Evolutionary conservation across 2,797 vertebrate species (phyloP).

Genomic region (Acanthurus lineatus): DNA sequence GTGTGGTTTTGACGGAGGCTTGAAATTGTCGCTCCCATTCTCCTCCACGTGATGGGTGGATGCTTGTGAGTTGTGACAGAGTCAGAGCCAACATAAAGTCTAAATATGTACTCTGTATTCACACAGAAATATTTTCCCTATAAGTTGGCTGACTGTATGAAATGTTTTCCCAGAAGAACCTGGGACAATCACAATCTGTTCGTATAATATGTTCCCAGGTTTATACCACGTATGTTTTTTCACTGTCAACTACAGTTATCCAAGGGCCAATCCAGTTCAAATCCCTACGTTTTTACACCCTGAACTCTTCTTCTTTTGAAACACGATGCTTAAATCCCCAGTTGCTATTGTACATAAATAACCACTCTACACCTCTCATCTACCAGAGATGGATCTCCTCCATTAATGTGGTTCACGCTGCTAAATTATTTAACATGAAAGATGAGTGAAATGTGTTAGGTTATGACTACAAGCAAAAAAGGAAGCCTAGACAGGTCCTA

Average conservation of each 20-base stretch:
- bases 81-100: constrained; percentile 3
- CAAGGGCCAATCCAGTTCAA: constrained; percentile 19
- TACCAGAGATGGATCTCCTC: constrained; percentile 66
- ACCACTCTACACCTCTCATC: constrained; percentile 74
- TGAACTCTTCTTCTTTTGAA: constrained; percentile 68
- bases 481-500: constrained; percentile 53
- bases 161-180: constrained; percentile 9
- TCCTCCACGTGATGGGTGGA: neutral
- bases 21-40: neutral
- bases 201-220: constrained; percentile 7
- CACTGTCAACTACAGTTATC: constrained; percentile 17
- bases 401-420: constrained; percentile 82
- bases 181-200: constrained; percentile 30
- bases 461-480: constrained; percentile 76
- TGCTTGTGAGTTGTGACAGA: neutral
- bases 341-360: constrained; percentile 78
- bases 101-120: neutral
- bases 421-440: constrained; percentile 81
- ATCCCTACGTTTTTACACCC: constrained; percentile 5
- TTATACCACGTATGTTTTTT: neutral
- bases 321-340: constrained; percentile 59
- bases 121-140: constrained; percentile 11
- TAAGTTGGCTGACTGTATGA: constrained; percentile 7
- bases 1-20: neutral
- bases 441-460: constrained; percentile 83